Evolutionary conservation across 2,113 vertebrate species (phyloP), one percentile per base, ranked within the genome.

Genomic region (Acanthisitta chloris): DNA sequence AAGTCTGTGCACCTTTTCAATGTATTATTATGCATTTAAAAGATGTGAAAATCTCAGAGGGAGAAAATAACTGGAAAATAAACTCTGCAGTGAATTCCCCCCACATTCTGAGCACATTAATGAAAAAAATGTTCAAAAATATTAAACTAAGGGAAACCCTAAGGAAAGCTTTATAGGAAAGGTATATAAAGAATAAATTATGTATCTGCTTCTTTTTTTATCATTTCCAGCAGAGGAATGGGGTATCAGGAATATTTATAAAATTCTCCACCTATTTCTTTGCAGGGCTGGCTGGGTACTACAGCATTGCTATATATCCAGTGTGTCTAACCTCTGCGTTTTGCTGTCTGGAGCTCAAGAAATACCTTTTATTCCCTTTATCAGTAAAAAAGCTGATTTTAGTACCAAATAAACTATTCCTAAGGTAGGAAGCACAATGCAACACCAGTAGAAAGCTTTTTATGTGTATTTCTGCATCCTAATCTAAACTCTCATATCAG

Each of bases 1-100:
- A 51, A 52, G 31, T 4, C 29, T 70, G 9, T 43, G 42, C 14
- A 51, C 19, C 9, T n/a, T 92, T 73, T 73, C 54, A 48, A 14
- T 36, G 19, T 31, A 17, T 61, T 31, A 17, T 61, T 61, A 21
- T 9, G n/a, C 1, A 17, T 40, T 74, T 25, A 38, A 95, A 74
- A 87, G 10, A 34, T 59, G 25, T 78, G 65, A 66, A 84, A 64
- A 91, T 54, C 5, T 20, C 51, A 77, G 43, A 19, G 2, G 18
- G 17, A 25, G 42, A 59, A 88, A 94, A 79, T 48, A 80, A 85
- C 20, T 45, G 49, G 42, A 93, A 85, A 93, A 87, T 57, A 52
- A 85, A 86, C 18, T 51, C 73, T 65, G 17, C 1, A 1, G 66
- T 62, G 65, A 85, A 66, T 72, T 62, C 10, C 8, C 18, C n/a